Base-by-base conservation (phyloP, 2,113 vertebrate genomes). In the Podocnemis expansa region DNA sequence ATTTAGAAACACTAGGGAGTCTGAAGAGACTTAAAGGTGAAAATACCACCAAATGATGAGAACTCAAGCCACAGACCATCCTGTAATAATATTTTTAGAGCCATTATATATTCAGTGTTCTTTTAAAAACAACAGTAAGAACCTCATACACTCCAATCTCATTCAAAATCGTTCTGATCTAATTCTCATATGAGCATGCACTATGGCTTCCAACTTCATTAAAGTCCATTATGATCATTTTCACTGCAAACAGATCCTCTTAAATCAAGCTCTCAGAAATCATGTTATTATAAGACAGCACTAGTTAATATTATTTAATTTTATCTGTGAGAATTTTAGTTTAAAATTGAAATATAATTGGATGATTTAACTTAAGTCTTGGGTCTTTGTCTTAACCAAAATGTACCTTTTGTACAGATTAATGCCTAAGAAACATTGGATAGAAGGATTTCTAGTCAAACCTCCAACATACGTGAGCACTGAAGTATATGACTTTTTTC, bases 311-410 rank as follows among this genome's bases (percentile, higher is more conserved):
- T 34, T 14, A 80, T 75, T 78, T 1, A 27, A 38, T 94, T 87
- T 85, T 80, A 13, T 78, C n/a, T 79, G 38, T 6, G 89, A 82
- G 93, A 87, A 83, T 75, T 38, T 29, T 75, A 80, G 10, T 89
- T 22, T 89, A 43, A 89, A 94, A 94, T 52, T 93, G 47, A 34
- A 94, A 27, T 78, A 22, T 78, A 83, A 87, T 91, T 85, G 52
- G 43, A 84, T 90, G 0, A 76, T 70, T 91, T 80, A 76, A 76
- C 25, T 29, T 76, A 43, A 75, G 10, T 29, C 17, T 14, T 54
- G 11, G 34, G 47, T 84, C 34, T 89, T 80, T 78, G 80, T 31
- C 43, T 78, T 87, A 92, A 76, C 41, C 24, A 10, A 80, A 79
- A 94, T 54, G 11, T 13, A 76, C 3, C 3, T 85, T 93, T 84